Percentiles rank a stretch among this genome's conserved stretches.
Evolutionary conservation across 2,113 vertebrate genomes (phyloP).

Genomic region (Eptatretus burgeri): DNA sequence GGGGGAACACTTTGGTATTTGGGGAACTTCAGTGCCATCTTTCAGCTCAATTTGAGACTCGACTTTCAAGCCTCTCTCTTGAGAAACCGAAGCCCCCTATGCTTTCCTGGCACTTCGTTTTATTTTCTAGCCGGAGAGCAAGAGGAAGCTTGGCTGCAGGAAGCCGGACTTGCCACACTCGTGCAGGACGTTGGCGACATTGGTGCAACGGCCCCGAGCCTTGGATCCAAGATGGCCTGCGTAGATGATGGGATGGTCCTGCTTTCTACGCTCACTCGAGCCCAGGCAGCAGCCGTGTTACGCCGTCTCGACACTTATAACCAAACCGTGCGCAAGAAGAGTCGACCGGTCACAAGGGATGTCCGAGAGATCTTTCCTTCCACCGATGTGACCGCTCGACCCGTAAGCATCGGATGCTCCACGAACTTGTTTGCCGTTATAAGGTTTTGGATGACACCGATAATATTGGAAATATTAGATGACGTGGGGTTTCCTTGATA

Average conservation of each 20-base stretch:
- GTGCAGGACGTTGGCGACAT: conserved; percentile 23
- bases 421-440: no score
- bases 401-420: conserved; percentile 19
- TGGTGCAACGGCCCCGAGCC: neutral
- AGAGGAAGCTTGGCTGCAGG: conserved; percentile 69
- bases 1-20: neutral
- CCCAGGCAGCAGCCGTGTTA: conserved; percentile 51
- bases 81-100: neutral
- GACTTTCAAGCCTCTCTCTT: neutral
- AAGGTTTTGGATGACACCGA: no score
- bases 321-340: conserved; percentile 45
- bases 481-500: no score
- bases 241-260: conserved; percentile 38
- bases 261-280: conserved; percentile 51
- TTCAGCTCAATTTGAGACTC: neutral
- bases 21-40: neutral
- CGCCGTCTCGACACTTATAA: conserved; percentile 61
- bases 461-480: no score
- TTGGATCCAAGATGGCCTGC: neutral
- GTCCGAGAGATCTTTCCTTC: conserved; percentile 53
- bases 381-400: conserved; percentile 12
- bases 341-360: conserved; percentile 31
- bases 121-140: conserved; percentile 43
- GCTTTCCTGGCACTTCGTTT: neutral
- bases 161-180: conserved; percentile 48